A percentile compares a stretch with the other conserved stretches of the same genome.
Conservation (phyloP, 1,140 invertebrate genomes). For the Solenopsis invicta region DNA sequence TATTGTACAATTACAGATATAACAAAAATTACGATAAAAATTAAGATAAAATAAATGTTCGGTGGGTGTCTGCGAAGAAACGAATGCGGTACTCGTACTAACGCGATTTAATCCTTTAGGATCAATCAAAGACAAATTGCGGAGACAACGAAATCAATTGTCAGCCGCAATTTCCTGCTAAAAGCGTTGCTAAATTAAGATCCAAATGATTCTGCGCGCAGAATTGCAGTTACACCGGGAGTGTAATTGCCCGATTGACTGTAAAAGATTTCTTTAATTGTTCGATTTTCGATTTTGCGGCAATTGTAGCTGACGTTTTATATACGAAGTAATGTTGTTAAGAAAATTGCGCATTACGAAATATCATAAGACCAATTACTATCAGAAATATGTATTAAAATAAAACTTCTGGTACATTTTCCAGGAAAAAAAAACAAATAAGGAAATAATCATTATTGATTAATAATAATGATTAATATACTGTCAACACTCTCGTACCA, state of each 20-base stretch:
- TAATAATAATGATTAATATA: background rate
- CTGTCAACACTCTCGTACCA: background rate
- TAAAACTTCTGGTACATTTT: background rate
- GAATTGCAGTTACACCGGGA: slow-evolving; percentile 32
- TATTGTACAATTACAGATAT: background rate
- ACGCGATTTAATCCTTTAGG: background rate
- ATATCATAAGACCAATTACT: background rate
- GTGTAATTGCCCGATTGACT: slow-evolving; percentile 51
- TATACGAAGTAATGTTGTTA: background rate
- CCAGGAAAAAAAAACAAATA: background rate
- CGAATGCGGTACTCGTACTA: background rate
- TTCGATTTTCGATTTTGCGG: slow-evolving; percentile 9
- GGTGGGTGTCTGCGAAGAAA: background rate
- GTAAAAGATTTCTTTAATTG: slow-evolving; percentile 64
- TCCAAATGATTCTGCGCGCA: slow-evolving; percentile 32
- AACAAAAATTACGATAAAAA: background rate
- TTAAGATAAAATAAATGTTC: background rate
- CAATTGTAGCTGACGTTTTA: slow-evolving; percentile 2
- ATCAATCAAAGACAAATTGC: slow-evolving; percentile 69
- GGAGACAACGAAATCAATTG: slow-evolving; percentile 77
- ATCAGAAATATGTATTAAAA: background rate
- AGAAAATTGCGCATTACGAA: background rate
- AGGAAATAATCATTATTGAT: background rate
- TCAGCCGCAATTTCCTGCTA: slow-evolving; percentile 78
- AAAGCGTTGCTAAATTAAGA: slow-evolving; percentile 67